Percentiles rank a stretch among this genome's conserved stretches.
These are phyloP conservation scores for Temnothorax unifasciatus DNA, from an alignment of 2,888 invertebrate species.

Conservation along the genomic window DNA sequence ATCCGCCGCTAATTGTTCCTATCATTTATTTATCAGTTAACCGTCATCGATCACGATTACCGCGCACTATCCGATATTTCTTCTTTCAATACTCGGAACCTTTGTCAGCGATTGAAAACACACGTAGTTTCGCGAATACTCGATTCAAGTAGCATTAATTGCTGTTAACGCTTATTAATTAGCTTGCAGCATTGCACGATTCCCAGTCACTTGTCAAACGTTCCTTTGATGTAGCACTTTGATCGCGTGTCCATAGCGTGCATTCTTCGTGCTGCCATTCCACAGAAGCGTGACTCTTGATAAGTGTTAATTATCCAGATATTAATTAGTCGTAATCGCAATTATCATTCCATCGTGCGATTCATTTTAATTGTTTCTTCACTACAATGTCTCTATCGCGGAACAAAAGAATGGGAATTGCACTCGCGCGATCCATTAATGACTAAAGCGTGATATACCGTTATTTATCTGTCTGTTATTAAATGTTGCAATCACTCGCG, in stretches of 20 bases:
- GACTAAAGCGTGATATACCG: neutral
- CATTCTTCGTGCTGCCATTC: slow-evolving; percentile 21
- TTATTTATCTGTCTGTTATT: slow-evolving; percentile 4
- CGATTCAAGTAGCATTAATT: slow-evolving; percentile 13
- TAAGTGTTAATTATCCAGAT: slow-evolving; percentile 40
- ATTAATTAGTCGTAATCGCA: slow-evolving; percentile 41
- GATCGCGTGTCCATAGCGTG: slow-evolving; percentile 38
- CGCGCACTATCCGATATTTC: neutral
- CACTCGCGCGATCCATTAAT: slow-evolving; percentile 34
- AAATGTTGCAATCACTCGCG: neutral
- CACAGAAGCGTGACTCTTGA: slow-evolving; percentile 42
- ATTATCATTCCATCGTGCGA: slow-evolving; percentile 35
- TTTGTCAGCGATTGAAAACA: slow-evolving; percentile 4
- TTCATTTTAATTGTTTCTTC: slow-evolving; percentile 10
- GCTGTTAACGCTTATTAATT: slow-evolving; percentile 43
- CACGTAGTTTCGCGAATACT: neutral
- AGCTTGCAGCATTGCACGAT: slow-evolving; percentile 30
- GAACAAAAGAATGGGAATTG: slow-evolving; percentile 7
- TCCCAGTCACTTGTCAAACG: slow-evolving; percentile 48
- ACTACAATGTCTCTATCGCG: neutral
- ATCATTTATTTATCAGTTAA: slow-evolving; percentile 20
- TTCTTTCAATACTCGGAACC: slow-evolving; percentile 1
- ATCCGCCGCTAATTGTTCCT: slow-evolving; percentile 22
- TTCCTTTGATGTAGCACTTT: slow-evolving; percentile 44
- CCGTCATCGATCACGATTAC: slow-evolving; percentile 28